Base-by-base conservation (phyloP, 2,797 vertebrate species). In the Macroramphosus scolopax region DNA sequence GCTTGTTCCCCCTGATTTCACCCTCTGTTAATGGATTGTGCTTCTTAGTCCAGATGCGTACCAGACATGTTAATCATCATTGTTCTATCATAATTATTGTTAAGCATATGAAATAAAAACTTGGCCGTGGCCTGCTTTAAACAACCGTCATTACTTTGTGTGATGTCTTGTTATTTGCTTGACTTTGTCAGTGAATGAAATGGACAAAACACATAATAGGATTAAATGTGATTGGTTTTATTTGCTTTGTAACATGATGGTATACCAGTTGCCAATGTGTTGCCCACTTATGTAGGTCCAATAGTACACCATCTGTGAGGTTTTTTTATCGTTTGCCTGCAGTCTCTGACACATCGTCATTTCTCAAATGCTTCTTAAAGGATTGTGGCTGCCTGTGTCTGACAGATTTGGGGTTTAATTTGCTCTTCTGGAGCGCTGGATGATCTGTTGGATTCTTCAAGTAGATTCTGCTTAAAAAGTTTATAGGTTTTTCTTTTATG, bases 211-310 rank as follows among this genome's bases (percentile, higher is more conserved):
- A 63, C 63, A 72, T 89, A 81, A 86, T 50, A 50, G 78, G 83
- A 88, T 89, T 87, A 88, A 78, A 71, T 78, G 69, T 53, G 64
- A 65, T 37, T 77, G 70, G 68, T 74, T 83, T 80, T 75, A 76
- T 79, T 70, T 80, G 72, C 68, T 73, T 68, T 44, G 22, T 74
- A 85, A 82, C 70, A 75, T 65, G 72, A 83, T 83, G 82, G 61
- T 33, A 69, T 63, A 56, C 47, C 65, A 60, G 40, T 61, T 55
- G n/a, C n/a, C n/a, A 63, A 74, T 36, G 61, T 44, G 51, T 35
- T 65, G 34, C 59, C 8, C n/a, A 33, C 52, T 18, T 62, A 35
- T 65, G 62, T 57, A 43, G 9, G 30, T 66, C 35, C 63, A 45
- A 39, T 14, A 17, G 31, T 30, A 2, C 1, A 26, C 64, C 64